Conservation (phyloP, 2,797 vertebrate species). For the Sebastolobus altivelis region DNA sequence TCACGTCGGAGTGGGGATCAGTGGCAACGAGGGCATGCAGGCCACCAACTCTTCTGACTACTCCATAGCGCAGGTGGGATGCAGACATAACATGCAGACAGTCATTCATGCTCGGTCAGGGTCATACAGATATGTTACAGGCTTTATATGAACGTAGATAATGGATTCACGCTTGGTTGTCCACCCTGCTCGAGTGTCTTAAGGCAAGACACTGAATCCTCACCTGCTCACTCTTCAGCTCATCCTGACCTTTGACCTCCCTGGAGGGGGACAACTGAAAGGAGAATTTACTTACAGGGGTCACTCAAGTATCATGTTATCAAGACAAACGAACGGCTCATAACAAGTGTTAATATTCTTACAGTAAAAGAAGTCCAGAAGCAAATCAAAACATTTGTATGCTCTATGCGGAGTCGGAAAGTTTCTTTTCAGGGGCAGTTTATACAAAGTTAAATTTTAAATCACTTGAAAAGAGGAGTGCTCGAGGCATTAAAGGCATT, state of each 20-base stretch:
- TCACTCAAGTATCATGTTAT: constrained; percentile 42
- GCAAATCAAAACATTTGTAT: neutral
- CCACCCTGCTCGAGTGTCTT: constrained; percentile 14
- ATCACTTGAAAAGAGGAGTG: neutral
- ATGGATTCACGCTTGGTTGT: constrained; percentile 17
- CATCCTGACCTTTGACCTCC: constrained; percentile 53
- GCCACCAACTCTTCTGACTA: constrained; percentile 99
- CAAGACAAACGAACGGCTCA: neutral
- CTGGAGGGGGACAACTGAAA: constrained; percentile 17
- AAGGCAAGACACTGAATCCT: constrained; percentile 29
- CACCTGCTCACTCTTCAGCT: constrained; percentile 19
- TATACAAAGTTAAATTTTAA: neutral
- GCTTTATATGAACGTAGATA: constrained; percentile 20
- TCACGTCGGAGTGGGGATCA: constrained; percentile 97
- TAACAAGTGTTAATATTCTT: neutral
- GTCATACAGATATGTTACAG: constrained; percentile 14
- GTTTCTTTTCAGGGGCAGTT: neutral
- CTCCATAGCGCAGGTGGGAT: constrained; percentile 95
- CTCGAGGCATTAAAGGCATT: neutral
- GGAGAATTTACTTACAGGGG: constrained; percentile 25
- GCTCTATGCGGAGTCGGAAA: no score
- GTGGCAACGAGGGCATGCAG: constrained; percentile 99
- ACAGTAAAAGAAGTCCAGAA: neutral
- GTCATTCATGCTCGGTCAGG: neutral
- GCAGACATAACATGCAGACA: neutral